These are phyloP conservation scores for Poeciliopsis occidentalis DNA, from an alignment of 2,113 vertebrate genomes.

Conservation along the genomic window DNA sequence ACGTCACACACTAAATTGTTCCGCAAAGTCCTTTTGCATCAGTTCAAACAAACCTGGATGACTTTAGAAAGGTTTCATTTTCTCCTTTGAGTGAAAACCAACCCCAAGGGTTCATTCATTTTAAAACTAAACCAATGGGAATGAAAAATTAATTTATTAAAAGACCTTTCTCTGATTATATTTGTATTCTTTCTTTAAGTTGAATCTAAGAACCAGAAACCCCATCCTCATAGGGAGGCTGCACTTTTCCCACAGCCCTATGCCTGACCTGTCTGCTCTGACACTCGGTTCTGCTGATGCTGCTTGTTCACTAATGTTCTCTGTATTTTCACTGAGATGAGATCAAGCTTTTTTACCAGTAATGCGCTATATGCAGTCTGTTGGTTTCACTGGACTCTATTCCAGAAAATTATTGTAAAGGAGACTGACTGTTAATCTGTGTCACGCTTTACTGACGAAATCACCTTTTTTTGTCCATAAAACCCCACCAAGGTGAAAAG, in stretches of 20 bases:
- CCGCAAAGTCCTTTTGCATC: constrained; percentile 12
- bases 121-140: not conserved
- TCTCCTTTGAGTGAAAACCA: not conserved
- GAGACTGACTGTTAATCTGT: too few relatives aligned
- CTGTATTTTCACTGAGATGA: too few relatives aligned
- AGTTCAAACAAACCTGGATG: constrained; percentile 16
- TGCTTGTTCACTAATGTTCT: not conserved
- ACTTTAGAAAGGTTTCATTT: not conserved
- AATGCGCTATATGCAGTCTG: too few relatives aligned
- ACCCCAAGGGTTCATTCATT: not conserved
- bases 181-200: not conserved
- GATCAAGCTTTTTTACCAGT: too few relatives aligned
- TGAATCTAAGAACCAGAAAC: not conserved
- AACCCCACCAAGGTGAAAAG: too few relatives aligned
- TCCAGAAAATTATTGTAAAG: too few relatives aligned
- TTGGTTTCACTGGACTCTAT: too few relatives aligned
- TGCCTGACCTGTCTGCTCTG: not conserved
- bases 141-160: not conserved
- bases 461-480: too few relatives aligned
- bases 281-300: not conserved
- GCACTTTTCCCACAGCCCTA: not conserved
- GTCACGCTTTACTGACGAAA: too few relatives aligned
- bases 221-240: not conserved
- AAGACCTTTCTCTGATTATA: not conserved
- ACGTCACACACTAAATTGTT: constrained; percentile 22